These are phyloP conservation scores for Eira barbara DNA, from an alignment of 2,113 vertebrate species.

Conservation along the genomic window DNA sequence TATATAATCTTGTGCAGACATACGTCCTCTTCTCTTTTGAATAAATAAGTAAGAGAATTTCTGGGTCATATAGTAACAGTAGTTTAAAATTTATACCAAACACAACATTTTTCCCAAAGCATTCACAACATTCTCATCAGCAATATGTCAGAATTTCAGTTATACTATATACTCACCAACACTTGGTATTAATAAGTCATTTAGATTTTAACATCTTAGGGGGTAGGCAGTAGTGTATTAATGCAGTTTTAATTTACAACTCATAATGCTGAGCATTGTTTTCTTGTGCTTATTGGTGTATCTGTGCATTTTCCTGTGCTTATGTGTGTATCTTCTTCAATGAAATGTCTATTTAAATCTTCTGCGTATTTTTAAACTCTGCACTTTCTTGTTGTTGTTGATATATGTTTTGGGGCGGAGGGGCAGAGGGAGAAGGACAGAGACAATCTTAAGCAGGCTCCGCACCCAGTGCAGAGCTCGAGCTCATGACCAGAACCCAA, in stretches of 20 bases:
- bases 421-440: not conserved
- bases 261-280: not conserved
- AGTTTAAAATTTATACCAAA: not conserved
- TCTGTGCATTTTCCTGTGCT: not conserved
- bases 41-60: not conserved
- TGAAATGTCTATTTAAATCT: not conserved
- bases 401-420: not conserved
- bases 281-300: not conserved
- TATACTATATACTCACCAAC: not conserved
- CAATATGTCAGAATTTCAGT: not conserved
- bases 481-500: not conserved
- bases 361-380: not conserved
- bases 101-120: not conserved
- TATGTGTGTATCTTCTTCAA: not conserved
- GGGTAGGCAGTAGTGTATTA: not conserved
- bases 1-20: not conserved
- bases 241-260: not conserved
- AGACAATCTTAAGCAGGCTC: not conserved
- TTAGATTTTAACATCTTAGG: not conserved
- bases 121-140: not conserved
- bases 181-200: not conserved
- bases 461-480: not conserved
- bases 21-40: not conserved
- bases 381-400: not conserved
- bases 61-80: not conserved